Percentiles rank a stretch among this genome's conserved stretches.
Evolutionary conservation across 2,113 vertebrate species (phyloP).

Genomic region (Corythornis vintsioides): DNA sequence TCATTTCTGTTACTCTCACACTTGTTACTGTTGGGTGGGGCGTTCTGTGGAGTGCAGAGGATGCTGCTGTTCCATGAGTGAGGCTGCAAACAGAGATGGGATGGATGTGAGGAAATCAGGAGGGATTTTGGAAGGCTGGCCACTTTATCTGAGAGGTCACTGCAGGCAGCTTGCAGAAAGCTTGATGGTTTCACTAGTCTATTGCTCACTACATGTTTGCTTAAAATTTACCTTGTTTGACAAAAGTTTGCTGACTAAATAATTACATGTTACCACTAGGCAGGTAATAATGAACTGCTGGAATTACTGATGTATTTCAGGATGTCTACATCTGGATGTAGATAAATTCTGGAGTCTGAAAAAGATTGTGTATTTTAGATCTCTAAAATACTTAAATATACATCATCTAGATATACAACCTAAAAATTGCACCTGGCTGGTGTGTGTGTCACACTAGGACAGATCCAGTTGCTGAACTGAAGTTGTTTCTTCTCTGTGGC

Average conservation of each 20-base stretch:
- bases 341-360: not conserved
- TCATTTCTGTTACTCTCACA: not conserved
- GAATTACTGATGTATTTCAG: not conserved
- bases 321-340: not conserved
- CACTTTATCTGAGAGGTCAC: not conserved
- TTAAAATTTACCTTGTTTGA: not conserved
- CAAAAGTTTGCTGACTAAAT: not conserved
- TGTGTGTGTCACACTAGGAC: not conserved
- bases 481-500: not conserved
- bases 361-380: not conserved
- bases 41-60: fast-evolving
- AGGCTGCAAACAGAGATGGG: not conserved
- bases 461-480: not conserved
- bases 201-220: not conserved
- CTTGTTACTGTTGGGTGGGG: not conserved
- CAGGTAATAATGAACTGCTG: not conserved
- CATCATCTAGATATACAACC: not conserved
- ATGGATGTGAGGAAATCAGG: not conserved
- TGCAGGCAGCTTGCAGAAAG: not conserved
- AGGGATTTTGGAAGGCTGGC: not conserved
- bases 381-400: not conserved
- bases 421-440: not conserved
- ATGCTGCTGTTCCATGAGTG: not conserved
- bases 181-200: not conserved
- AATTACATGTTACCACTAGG: not conserved